phyloP scores from a whole-genome alignment of 1,140 invertebrate species.

The Zaprionus nigranus region DNA sequence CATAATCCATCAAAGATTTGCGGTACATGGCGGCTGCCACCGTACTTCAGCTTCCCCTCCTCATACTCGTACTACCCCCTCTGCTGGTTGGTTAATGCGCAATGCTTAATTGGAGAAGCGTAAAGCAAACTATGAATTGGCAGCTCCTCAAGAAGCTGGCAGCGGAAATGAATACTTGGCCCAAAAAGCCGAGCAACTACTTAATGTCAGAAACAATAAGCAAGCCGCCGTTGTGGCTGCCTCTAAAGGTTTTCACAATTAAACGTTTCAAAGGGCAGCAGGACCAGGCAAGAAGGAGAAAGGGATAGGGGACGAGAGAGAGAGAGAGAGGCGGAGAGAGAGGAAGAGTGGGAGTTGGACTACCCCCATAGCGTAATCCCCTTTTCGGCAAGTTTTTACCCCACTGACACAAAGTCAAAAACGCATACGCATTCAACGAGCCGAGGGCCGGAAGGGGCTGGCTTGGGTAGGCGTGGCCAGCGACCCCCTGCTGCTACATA shows the following conservation, averaged over 20 bases:
- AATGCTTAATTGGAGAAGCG: conserved; percentile 67
- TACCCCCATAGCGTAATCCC: conserved; percentile 1
- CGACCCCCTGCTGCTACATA: conserved; percentile 60
- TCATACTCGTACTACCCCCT: background rate
- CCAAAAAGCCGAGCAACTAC: conserved; percentile 43
- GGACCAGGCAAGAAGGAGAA: background rate
- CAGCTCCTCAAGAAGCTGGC: conserved; percentile 40
- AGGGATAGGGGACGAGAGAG: background rate
- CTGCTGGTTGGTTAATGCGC: conserved; percentile 41
- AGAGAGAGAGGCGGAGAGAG: no score
- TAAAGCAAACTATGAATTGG: conserved; percentile 33
- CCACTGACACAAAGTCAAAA: conserved; percentile 61
- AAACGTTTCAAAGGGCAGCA: conserved; percentile 41
- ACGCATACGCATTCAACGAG: conserved; percentile 17
- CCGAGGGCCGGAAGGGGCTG: conserved; percentile 44
- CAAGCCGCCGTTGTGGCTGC: conserved; percentile 36
- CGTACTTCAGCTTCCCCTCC: conserved; percentile 7
- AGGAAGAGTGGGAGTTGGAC: background rate
- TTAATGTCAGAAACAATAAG: conserved; percentile 66
- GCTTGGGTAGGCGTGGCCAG: conserved; percentile 49
- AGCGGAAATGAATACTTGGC: conserved; percentile 74
- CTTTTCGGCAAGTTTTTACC: conserved; percentile 49
- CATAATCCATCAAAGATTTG: conserved; percentile 83
- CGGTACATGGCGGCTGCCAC: conserved; percentile 46
- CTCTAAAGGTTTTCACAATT: conserved; percentile 63